These are phyloP conservation scores for Mesorhabditis spiculigera DNA, from an alignment of 2,888 invertebrate genomes.

Conservation along the genomic window DNA sequence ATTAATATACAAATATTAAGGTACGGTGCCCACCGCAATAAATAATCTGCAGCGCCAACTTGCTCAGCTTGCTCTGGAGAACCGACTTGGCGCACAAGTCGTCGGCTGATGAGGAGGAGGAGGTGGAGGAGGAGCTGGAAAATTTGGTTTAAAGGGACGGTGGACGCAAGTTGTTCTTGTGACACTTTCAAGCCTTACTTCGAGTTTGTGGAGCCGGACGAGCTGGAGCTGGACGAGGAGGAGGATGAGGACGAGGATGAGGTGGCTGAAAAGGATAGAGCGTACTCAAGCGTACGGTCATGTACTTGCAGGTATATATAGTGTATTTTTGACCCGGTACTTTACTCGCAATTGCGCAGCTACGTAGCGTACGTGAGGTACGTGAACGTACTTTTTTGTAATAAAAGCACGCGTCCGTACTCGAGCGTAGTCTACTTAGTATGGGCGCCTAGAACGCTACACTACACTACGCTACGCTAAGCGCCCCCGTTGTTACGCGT, in stretches of 20 bases:
- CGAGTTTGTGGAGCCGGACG: constrained; percentile 11
- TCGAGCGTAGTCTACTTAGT: too few species aligned
- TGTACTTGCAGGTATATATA: neutral
- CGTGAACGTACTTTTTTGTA: too few species aligned
- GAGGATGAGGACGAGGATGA: constrained; percentile 37
- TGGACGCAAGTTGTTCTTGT: too few species aligned
- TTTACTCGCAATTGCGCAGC: too few species aligned
- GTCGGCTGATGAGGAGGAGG: constrained; percentile 28
- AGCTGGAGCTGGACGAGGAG: constrained; percentile 25
- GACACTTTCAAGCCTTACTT: neutral
- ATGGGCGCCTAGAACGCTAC: too few species aligned
- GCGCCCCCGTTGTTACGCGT: too few species aligned
- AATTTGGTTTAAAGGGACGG: neutral
- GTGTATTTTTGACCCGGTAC: neutral
- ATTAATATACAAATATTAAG: neutral
- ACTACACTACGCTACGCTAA: too few species aligned
- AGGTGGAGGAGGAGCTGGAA: constrained; percentile 17
- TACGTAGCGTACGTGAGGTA: too few species aligned
- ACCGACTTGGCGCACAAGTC: constrained; percentile 52
- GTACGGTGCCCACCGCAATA: constrained; percentile 38
- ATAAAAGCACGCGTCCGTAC: too few species aligned
- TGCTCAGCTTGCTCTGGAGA: constrained; percentile 53
- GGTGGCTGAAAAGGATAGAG: constrained; percentile 24
- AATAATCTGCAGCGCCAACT: constrained; percentile 55
- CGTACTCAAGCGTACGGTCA: too few species aligned